Evolutionary conservation across 1,140 invertebrate species (phyloP).

Genomic region (Olivierus martensii): DNA sequence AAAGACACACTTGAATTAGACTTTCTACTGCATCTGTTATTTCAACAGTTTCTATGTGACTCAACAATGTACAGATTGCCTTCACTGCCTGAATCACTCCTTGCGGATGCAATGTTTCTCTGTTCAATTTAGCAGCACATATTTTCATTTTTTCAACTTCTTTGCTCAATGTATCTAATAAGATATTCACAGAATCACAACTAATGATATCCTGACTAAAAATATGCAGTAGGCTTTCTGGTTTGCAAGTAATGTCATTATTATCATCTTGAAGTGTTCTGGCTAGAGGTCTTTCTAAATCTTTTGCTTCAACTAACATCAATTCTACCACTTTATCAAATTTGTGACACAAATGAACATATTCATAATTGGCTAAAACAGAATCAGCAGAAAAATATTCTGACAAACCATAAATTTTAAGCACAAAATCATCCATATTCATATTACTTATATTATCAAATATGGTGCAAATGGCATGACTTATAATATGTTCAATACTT

Average conservation of each 20-base stretch:
- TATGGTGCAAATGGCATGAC: slow-evolving; percentile 55
- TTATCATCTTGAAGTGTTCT: slow-evolving; percentile 41
- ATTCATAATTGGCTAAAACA: slow-evolving; percentile 72
- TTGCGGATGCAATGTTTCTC: slow-evolving; percentile 32
- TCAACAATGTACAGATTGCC: slow-evolving; percentile 73
- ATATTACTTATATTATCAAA: slow-evolving; percentile 17
- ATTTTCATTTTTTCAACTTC: slow-evolving; percentile 30
- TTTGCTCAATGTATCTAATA: slow-evolving; percentile 31
- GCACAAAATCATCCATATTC: slow-evolving; percentile 25
- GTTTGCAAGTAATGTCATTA: slow-evolving; percentile 9
- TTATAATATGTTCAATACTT: slow-evolving; percentile 70
- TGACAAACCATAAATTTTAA: slow-evolving; percentile 59
- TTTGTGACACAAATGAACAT: slow-evolving; percentile 86
- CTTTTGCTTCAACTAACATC: slow-evolving; percentile 47
- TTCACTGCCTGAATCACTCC: slow-evolving; percentile 76
- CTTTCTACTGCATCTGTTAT: slow-evolving; percentile 53
- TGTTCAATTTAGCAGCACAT: slow-evolving; percentile 17
- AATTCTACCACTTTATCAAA: slow-evolving; percentile 78
- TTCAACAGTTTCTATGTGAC: slow-evolving; percentile 71
- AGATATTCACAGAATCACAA: slow-evolving; percentile 25
- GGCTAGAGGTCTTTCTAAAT: slow-evolving; percentile 47
- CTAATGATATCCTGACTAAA: slow-evolving; percentile 4
- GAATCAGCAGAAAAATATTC: slow-evolving; percentile 57
- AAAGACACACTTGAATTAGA: slow-evolving; percentile 7
- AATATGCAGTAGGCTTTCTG: slow-evolving; percentile 14